A percentile compares a stretch with the other conserved stretches of the same genome.
phyloP scores from a whole-genome alignment of 1,140 invertebrate species.

The Augochlora pura region DNA sequence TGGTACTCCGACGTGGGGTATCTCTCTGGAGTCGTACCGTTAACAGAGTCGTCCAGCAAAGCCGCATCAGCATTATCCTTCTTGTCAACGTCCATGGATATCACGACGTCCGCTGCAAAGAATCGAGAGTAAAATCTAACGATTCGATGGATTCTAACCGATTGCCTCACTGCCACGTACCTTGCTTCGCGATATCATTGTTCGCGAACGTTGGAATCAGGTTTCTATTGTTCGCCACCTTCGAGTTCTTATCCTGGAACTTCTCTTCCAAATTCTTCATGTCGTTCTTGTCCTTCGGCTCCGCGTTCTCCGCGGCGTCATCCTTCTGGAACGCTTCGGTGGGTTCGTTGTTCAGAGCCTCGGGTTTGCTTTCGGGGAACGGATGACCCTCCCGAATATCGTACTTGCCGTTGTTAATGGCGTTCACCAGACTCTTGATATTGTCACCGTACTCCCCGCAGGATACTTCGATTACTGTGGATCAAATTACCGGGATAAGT shows the following conservation, averaged over 20 bases:
- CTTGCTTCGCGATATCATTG: constrained; percentile 86
- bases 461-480: constrained; percentile 93
- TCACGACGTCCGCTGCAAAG: constrained; percentile 78
- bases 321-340: constrained; percentile 63
- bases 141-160: neutral
- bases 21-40: constrained; percentile 82
- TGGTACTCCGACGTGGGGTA: constrained; percentile 88
- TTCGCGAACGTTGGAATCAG: constrained; percentile 82
- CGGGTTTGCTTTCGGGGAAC: constrained; percentile 82
- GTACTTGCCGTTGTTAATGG: constrained; percentile 90
- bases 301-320: constrained; percentile 69
- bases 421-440: constrained; percentile 89
- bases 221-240: constrained; percentile 69
- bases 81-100: constrained; percentile 82
- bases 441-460: constrained; percentile 97
- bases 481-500: neutral
- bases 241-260: constrained; percentile 78
- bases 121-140: constrained; percentile 46
- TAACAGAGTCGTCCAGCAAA: constrained; percentile 82
- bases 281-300: constrained; percentile 81
- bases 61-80: constrained; percentile 85
- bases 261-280: constrained; percentile 79
- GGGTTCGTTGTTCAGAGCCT: constrained; percentile 83
- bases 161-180: constrained; percentile 42
- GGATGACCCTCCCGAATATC: constrained; percentile 86